Conservation (phyloP, 2,113 vertebrate genomes). For the Todiramphus chloris region DNA sequence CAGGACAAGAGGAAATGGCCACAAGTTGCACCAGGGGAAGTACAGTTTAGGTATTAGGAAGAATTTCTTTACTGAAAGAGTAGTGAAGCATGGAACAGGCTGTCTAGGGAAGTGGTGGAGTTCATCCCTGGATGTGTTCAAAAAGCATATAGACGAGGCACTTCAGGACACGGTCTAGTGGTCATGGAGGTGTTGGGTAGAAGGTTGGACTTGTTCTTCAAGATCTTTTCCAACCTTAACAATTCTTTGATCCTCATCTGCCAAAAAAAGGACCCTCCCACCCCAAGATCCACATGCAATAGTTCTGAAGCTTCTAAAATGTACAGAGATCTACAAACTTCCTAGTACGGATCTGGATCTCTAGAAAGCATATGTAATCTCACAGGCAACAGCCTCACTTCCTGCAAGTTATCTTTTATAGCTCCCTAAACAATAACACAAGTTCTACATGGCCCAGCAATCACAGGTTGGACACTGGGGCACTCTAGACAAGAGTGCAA, state of each 20-base stretch:
- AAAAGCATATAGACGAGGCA: too few relatives aligned
- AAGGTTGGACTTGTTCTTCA: too few relatives aligned
- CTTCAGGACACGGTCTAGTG: too few relatives aligned
- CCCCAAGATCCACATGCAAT: neutral
- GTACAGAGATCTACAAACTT: neutral
- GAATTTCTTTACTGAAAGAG: too few relatives aligned
- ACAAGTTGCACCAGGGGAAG: too few relatives aligned
- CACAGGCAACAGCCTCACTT: neutral
- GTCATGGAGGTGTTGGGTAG: too few relatives aligned
- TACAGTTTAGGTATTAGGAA: too few relatives aligned
- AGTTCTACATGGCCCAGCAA: fast-evolving
- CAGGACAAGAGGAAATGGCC: too few relatives aligned
- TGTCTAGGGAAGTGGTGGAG: too few relatives aligned
- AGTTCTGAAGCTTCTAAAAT: neutral
- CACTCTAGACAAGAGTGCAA: neutral
- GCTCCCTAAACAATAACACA: neutral
- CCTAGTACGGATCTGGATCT: neutral
- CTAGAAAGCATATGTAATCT: neutral
- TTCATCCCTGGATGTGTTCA: too few relatives aligned
- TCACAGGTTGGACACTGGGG: neutral
- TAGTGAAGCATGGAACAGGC: too few relatives aligned
- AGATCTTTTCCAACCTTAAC: too few relatives aligned
- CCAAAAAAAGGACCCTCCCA: neutral
- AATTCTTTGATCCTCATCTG: neutral
- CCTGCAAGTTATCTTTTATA: neutral